These are phyloP conservation scores for Didymodactylos carnosus DNA, from an alignment of 2,888 invertebrate genomes.

Conservation along the genomic window DNA sequence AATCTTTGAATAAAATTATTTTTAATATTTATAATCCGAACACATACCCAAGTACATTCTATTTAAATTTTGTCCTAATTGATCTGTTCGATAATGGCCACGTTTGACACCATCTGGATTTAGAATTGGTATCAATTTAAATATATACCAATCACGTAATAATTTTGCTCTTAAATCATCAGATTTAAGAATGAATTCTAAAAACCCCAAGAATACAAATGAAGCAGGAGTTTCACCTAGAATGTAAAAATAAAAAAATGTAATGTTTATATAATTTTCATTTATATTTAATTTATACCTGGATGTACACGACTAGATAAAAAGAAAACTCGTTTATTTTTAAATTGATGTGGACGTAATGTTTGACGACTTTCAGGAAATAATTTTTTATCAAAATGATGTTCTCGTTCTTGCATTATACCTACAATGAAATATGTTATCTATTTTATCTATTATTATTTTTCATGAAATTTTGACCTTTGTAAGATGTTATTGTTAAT, in stretches of 20 bases:
- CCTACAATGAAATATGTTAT: not conserved
- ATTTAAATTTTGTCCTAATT: slow-evolving; percentile 10
- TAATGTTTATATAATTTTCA: too few species aligned
- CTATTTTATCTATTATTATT: slow-evolving; percentile 40
- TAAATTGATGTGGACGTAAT: slow-evolving; percentile 1
- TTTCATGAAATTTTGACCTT: slow-evolving; percentile 50
- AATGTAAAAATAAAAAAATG: too few species aligned
- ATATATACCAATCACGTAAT: slow-evolving; percentile 50
- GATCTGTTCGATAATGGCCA: slow-evolving; percentile 50
- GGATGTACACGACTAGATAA: slow-evolving; percentile 73
- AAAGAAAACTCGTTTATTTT: slow-evolving; percentile 48
- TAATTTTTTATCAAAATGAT: slow-evolving; percentile 1
- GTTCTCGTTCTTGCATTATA: not conserved
- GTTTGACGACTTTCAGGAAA: not conserved
- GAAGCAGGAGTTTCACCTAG: slow-evolving; percentile 75
- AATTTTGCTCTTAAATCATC: slow-evolving; percentile 54
- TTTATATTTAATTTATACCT: too few species aligned
- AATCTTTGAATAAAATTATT: too few species aligned
- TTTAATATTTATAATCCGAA: too few species aligned
- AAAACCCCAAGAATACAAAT: slow-evolving; percentile 67
- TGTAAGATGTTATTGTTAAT: slow-evolving; percentile 59
- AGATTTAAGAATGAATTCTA: slow-evolving; percentile 53
- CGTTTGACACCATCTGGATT: slow-evolving; percentile 73
- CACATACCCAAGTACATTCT: too few species aligned
- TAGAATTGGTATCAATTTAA: slow-evolving; percentile 69